phyloP scores from a whole-genome alignment of 2,797 vertebrate genomes.

The Manis javanica region DNA sequence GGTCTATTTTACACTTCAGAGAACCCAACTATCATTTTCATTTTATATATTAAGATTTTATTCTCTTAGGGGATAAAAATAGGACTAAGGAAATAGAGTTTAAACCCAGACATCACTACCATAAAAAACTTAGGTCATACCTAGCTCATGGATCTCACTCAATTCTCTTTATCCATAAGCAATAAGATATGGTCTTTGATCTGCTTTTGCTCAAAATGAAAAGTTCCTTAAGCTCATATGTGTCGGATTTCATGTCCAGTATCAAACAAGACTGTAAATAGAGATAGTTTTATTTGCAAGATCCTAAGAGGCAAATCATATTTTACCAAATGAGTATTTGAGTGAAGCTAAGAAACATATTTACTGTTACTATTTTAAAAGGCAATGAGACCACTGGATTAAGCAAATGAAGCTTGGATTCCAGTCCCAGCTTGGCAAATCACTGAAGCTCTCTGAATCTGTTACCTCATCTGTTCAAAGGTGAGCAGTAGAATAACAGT shows the following conservation, averaged over 20 bases:
- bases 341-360: constrained; percentile 53
- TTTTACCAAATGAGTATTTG: constrained; percentile 63
- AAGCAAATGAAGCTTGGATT: constrained; percentile 50
- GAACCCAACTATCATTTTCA: constrained; percentile 72
- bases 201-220: constrained; percentile 53
- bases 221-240: background rate
- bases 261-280: constrained; percentile 35
- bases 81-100: constrained; percentile 53
- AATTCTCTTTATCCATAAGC: constrained; percentile 16
- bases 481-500: background rate
- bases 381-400: background rate
- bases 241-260: background rate
- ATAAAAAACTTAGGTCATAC: constrained; percentile 37
- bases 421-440: constrained; percentile 49
- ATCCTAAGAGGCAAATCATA: constrained; percentile 28
- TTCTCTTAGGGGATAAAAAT: constrained; percentile 67
- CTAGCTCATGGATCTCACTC: constrained; percentile 33
- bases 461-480: constrained; percentile 32
- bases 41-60: constrained; percentile 74
- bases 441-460: background rate
- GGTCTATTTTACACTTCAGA: constrained; percentile 78
- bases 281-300: constrained; percentile 47
- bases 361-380: constrained; percentile 16
- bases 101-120: constrained; percentile 48
- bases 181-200: background rate